Evolutionary conservation across 1,140 invertebrate genomes (phyloP), one percentile per base, ranked within the genome.

Genomic region (Brachionus manjavacas): DNA sequence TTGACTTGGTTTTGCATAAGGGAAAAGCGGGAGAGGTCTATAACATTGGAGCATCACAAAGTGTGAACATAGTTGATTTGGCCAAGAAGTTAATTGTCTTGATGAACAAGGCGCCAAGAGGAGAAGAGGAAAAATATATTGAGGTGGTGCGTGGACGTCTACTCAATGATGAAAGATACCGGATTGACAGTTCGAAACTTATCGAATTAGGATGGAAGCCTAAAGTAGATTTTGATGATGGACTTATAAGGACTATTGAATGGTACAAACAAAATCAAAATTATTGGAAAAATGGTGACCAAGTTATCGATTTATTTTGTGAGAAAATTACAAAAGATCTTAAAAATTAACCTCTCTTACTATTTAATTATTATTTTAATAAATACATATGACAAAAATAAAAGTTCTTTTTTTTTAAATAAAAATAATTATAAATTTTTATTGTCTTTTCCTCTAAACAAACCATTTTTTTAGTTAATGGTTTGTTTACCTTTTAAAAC

Each of bases 101-200:
- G 52, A 81, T 39, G 86, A 86, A 84, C 84, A 87, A 14, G 84
- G 87, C 46, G 23, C 35, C 31, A 85, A 28, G 43, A 41, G 87
- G 46, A 76, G 85, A 70, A 81, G 86, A 78, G 1, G 46, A 23
- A 14, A 39, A 52, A 23, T 83, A 11, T 41, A 55, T 86, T 6
- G 74, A 60, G 31, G 46, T 72, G 81, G 88, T 88, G 1, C 84
- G 87, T 12, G 89, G 89, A 64, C 86, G 88, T 31, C 87, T 88
- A 4, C 89, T 88, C 85, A 89, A 90, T 84, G 88, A 89, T 84
- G 79, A 86, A 23, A 85, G 88, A 14, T 89, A 89, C 70, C 64
- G 86, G 16, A 90, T 90, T 41, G 87, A 88, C 70, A 88, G 86
- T 28, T 85, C 85, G 1, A 89, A 89, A 81, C 85, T 88, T 6